phyloP scores from a whole-genome alignment of 2,113 vertebrate species.

The Tonatia bakeri region DNA sequence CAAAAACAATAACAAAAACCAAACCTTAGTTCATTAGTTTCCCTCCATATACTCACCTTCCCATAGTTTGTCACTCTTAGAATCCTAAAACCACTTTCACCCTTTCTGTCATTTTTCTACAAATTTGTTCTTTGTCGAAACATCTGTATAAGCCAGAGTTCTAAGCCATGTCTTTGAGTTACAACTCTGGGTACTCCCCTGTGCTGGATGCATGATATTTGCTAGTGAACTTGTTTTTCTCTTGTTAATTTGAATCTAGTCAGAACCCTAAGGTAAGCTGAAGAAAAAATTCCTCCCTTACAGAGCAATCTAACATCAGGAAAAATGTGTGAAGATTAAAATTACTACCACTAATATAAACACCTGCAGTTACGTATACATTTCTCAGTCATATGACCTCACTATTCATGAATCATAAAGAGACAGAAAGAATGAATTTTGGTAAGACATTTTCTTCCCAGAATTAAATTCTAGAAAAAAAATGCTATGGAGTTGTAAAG shows the following conservation, averaged over 20 bases:
- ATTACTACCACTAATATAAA: background rate
- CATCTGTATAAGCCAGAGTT: background rate
- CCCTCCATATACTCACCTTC: background rate
- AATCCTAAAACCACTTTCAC: background rate
- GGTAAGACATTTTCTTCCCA: background rate
- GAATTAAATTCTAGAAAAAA: background rate
- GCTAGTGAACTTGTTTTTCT: background rate
- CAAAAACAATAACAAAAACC: no score
- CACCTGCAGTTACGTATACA: background rate
- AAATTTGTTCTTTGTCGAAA: background rate
- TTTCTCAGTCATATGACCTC: background rate
- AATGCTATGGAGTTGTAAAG: background rate
- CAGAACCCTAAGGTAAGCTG: background rate
- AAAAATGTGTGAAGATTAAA: constrained; percentile 12
- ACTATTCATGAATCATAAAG: background rate
- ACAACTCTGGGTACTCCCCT: background rate
- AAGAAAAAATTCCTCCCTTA: background rate
- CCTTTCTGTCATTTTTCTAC: background rate
- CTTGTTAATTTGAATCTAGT: background rate
- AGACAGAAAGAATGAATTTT: background rate
- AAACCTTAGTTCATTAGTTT: background rate
- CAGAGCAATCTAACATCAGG: background rate
- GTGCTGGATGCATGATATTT: background rate
- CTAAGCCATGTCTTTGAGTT: background rate
- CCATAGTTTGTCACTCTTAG: background rate